Evolutionary conservation across 2,113 vertebrate genomes (phyloP), one percentile per base, ranked within the genome.

Genomic region (Triplophysa dalaica): DNA sequence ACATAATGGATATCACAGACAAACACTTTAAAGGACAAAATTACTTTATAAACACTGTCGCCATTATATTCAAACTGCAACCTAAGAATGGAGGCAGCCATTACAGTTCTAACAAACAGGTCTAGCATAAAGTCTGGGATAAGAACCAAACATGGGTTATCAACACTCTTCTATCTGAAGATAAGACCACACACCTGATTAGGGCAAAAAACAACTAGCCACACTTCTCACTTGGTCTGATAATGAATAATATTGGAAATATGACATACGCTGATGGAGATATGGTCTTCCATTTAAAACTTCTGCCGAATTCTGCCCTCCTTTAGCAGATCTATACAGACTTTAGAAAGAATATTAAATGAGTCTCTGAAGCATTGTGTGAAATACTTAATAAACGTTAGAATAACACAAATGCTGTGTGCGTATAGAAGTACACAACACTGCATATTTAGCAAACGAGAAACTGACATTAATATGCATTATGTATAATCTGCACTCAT

Each of bases 121-220:
- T 7, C 26, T 8, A 50, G 12, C 7, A 13, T 5, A 8, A 19
- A 29, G 16, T 52, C 9, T 52, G 45, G 67, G 14, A 22, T 68
- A 72, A 50, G 45, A 69, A 17, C 5, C 12, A 73, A 60, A 60
- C 13, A 22, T 22, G 70, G 33, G 54, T 24, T 60, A 43, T 17
- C 54, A 43, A 9, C 54, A n/a, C 8, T 10, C 19, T 3, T 24
- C 17, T 2, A 73, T 43, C 33, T 43, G n/a, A 60, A 43, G 54
- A 58, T 38, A 56, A 43, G 54, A 43, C 21, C 54, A 41, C 70
- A 60, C 33, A 43, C 7, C 54, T 22, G 26, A 58, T 72, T 56
- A 29, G 26, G 26, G 52, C 52, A 21, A 72, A 56, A 69, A 72
- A 70, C 68, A 72, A 56, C 26, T 26, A 38, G 26, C 19, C 26